Evolutionary conservation across 2,888 invertebrate species (phyloP).

Genomic region (Heteropelma amictum): DNA sequence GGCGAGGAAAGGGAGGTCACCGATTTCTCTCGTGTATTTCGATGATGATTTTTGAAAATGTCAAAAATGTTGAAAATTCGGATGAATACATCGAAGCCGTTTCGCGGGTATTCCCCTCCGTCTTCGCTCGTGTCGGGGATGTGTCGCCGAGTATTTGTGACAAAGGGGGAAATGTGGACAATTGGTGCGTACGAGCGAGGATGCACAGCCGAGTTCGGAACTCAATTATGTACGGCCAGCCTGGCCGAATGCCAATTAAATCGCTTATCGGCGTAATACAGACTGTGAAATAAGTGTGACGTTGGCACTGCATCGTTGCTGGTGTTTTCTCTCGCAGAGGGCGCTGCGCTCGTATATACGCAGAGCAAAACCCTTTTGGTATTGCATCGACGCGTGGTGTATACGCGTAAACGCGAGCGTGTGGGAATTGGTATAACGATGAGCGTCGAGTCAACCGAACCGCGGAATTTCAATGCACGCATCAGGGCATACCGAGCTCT

Average conservation of each 20-base stretch:
- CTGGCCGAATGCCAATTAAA: slow-evolving; percentile 73
- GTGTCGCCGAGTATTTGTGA: not conserved
- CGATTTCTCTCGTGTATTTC: no score
- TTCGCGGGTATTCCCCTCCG: no score
- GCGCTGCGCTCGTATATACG: no score
- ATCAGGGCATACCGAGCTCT: slow-evolving; percentile 49
- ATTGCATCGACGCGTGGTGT: not conserved
- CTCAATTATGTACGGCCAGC: slow-evolving; percentile 75
- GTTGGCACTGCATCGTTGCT: slow-evolving; percentile 7
- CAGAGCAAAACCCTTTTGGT: no score
- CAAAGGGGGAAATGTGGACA: slow-evolving; percentile 5
- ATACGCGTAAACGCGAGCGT: not conserved
- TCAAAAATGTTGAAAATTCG: no score
- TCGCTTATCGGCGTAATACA: slow-evolving; percentile 69
- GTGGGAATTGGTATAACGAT: slow-evolving; percentile 22
- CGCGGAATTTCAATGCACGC: slow-evolving; percentile 65
- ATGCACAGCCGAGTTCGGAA: slow-evolving; percentile 64
- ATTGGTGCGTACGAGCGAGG: slow-evolving; percentile 57
- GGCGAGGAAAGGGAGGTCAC: no score
- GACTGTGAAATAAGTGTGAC: slow-evolving; percentile 69
- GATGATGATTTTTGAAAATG: no score
- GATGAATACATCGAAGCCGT: no score
- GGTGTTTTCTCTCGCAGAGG: slow-evolving; percentile 39
- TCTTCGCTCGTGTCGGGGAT: no score
- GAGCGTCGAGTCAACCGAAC: slow-evolving; percentile 65